Evolutionary conservation across 2,797 vertebrate species (phyloP), one percentile per base, ranked within the genome.

Genomic region (Chelon labrosus): DNA sequence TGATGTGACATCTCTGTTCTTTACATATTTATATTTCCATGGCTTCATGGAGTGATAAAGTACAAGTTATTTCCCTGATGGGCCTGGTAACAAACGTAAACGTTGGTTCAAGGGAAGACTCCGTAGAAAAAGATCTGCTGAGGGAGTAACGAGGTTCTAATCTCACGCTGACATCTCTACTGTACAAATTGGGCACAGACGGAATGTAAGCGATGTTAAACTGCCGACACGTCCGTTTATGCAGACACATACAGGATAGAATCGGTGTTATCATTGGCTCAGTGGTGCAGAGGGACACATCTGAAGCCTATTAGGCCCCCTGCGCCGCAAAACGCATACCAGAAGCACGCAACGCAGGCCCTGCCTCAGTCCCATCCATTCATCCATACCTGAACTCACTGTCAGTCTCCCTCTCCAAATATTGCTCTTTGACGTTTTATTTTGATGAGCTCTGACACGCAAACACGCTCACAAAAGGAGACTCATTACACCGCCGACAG

Each of bases 221-320:
- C 77, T 72, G 61, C 42, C 49, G 44, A 65, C 60, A 70, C 7
- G 16, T 31, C 68, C 31, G 19, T 17, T 70, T 39, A 12, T 51
- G 52, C n/a, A 41, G 7, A 41, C 44, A 63, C 55, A 65, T 55
- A 54, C 44, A 55, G 38, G 49, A 80, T 61, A 39, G 22, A 35
- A 80, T 77, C 74, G 52, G 64, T 88, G 59, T 84, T 84, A 68
- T 73, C 68, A 19, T 81, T 81, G 83, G 83, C 68, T 87, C 78
- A 78, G 64, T 25, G 38, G 35, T 71, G 70, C 50, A 62, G 73
- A 27, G 22, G 55, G 56, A 78, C 73, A 87, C 91, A 92, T 91
- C 75, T 92, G 90, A 91, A 85, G 79, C 51, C 73, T 41, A 89
- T 94, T 92, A 92, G 74, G 88, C 66, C 77, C 75, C 62, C 56